phyloP scores from a whole-genome alignment of 2,888 invertebrate genomes.

The Drosophila cyrtoloma region DNA sequence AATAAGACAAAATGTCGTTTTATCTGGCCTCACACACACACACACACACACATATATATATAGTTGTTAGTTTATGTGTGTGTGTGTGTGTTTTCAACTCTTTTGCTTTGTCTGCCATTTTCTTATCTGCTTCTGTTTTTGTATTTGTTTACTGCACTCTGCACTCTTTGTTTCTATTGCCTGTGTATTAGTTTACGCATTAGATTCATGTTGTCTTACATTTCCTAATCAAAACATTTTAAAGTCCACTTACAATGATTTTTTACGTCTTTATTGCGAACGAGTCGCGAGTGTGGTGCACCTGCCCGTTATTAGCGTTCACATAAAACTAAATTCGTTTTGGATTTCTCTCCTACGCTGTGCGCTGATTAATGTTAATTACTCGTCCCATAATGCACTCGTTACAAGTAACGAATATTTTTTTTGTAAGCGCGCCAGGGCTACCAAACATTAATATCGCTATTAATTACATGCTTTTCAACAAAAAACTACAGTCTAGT shows the following conservation, averaged over 20 bases:
- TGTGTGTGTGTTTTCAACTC: conserved; percentile 57
- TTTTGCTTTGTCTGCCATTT: conserved; percentile 70
- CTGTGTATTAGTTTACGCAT: conserved; percentile 49
- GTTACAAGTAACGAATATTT: conserved; percentile 19
- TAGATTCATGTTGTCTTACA: conserved; percentile 32
- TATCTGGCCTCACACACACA: conserved; percentile 38
- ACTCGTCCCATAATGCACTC: conserved; percentile 20
- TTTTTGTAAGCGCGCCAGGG: conserved; percentile 23
- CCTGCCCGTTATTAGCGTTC: conserved; percentile 60
- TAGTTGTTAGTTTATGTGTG: conserved; percentile 3
- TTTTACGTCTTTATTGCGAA: conserved; percentile 11
- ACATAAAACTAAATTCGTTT: conserved; percentile 69
- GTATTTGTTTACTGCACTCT: conserved; percentile 61
- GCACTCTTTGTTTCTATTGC: conserved; percentile 72
- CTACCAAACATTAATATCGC: not conserved
- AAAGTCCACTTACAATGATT: conserved; percentile 50
- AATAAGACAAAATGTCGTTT: conserved; percentile 33
- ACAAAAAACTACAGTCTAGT: not conserved
- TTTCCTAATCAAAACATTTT: conserved; percentile 58
- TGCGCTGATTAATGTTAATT: conserved; percentile 71
- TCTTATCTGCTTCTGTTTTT: conserved; percentile 50
- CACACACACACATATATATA: not conserved
- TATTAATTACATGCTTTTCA: not conserved
- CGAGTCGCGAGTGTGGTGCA: conserved; percentile 24
- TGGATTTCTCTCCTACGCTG: conserved; percentile 64